Evolutionary conservation across 2,113 vertebrate genomes (phyloP).

Genomic region (Prietella phreatophila): DNA sequence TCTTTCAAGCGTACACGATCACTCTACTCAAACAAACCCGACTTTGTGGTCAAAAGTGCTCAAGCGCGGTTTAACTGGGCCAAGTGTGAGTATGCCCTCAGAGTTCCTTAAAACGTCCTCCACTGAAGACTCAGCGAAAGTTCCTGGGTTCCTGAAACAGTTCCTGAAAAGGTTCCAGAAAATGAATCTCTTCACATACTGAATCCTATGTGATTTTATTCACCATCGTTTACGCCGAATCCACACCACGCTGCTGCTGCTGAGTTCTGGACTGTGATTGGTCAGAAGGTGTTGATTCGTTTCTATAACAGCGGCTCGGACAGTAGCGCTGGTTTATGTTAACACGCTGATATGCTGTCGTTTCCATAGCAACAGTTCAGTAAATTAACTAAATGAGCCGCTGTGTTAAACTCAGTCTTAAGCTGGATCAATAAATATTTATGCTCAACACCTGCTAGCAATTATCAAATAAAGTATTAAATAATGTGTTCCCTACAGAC

Average conservation of each 20-base stretch:
- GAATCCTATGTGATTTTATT: neutral
- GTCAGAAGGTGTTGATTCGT: neutral
- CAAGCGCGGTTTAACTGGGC: neutral
- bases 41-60: too few species aligned
- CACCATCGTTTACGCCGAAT: neutral
- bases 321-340: neutral
- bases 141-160: neutral
- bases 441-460: neutral
- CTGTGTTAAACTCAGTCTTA: neutral
- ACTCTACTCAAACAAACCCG: too few species aligned
- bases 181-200: neutral
- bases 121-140: neutral
- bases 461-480: neutral
- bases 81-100: too few species aligned
- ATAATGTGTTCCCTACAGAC: neutral
- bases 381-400: neutral
- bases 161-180: too few species aligned
- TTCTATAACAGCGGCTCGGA: neutral
- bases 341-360: neutral
- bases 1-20: too few species aligned
- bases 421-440: neutral
- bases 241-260: neutral
- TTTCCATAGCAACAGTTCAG: neutral
- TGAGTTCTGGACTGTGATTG: neutral
- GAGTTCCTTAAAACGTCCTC: neutral